Base-by-base conservation (phyloP, 2,797 vertebrate species). In the Tapera naevia region DNA sequence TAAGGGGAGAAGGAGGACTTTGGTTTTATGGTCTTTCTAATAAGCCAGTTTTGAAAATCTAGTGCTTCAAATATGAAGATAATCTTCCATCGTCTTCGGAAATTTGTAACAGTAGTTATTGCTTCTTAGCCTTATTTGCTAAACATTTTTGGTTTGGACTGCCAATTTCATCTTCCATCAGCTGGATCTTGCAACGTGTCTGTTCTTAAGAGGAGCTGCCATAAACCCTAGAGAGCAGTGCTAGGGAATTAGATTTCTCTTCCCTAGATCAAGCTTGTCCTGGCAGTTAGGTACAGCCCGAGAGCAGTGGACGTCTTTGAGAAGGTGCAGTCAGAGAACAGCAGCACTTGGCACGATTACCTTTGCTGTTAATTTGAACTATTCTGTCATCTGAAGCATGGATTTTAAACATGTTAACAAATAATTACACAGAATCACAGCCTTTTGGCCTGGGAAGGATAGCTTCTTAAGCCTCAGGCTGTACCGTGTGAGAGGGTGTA, bases 401-500 rank as follows among this genome's bases (percentile, higher is more conserved):
- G 45, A 78, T 88, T 85, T 95, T 82, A 95, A 94, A 92, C 43
- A 73, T 83, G 39, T 91, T 96, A 92, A 84, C 51, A 76, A 84
- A 79, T 89, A 89, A 80, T 92, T 93, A 94, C 51, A 74, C 80
- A 61, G 62, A 57, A 27, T 48, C 53, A 8, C 33, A 58, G 76
- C 56, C 35, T 58, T 72, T 88, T 89, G 91, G 81, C 82, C 66
- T 72, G 70, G 65, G 27, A 72, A 83, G 61, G 78, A 46, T 43
- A 62, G 41, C 39, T 75, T 43, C 86, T 80, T 45, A 53, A 75
- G 33, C 82, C 79, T 50, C 45, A 84, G 54, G 66, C 73, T 48
- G 22, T 46, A 46, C 46, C 45, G 15, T 46, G 22, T 79, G 69
- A 84, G 78, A 76, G 64, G 39, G 82, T 88, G 13, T 54, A 13